Conservation (phyloP, 92 coral and sea anemone genomes). For the Blastomussa wellsi region DNA sequence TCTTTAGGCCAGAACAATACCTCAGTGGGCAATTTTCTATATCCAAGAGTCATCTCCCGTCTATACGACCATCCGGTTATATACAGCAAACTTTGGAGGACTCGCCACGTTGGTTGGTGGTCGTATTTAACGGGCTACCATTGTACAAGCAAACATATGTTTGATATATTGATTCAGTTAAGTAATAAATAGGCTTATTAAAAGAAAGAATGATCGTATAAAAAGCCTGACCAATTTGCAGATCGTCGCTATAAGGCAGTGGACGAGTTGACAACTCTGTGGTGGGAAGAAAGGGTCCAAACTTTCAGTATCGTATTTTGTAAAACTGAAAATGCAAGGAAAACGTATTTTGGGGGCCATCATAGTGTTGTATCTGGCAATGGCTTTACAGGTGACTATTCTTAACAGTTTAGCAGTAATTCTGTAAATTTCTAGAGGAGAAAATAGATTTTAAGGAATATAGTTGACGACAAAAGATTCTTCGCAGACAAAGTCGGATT, state of each 20-base stretch:
- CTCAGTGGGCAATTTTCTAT: not conserved
- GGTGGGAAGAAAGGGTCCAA: not conserved
- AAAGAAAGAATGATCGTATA: not conserved
- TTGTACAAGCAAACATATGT: not conserved
- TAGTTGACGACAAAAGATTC: not conserved
- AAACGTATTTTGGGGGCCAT: not conserved
- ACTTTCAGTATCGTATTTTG: no score
- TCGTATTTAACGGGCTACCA: not conserved
- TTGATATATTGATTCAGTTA: not conserved
- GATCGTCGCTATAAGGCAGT: not conserved
- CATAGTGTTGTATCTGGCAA: not conserved
- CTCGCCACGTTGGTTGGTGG: not conserved
- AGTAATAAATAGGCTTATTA: not conserved
- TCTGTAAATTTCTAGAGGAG: not conserved
- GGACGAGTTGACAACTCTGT: not conserved
- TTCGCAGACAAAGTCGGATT: not conserved
- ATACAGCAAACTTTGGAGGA: not conserved
- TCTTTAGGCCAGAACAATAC: not conserved
- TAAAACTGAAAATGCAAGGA: not conserved
- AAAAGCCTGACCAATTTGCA: not conserved
- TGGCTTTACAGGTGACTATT: slow-evolving; percentile 10
- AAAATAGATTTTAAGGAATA: not conserved
- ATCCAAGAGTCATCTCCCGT: not conserved
- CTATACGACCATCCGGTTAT: not conserved
- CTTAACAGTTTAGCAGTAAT: not conserved